A percentile compares a stretch with the other conserved stretches of the same genome.
Conservation (phyloP, 2,797 vertebrate genomes). For the Neomorphus geoffroyi region DNA sequence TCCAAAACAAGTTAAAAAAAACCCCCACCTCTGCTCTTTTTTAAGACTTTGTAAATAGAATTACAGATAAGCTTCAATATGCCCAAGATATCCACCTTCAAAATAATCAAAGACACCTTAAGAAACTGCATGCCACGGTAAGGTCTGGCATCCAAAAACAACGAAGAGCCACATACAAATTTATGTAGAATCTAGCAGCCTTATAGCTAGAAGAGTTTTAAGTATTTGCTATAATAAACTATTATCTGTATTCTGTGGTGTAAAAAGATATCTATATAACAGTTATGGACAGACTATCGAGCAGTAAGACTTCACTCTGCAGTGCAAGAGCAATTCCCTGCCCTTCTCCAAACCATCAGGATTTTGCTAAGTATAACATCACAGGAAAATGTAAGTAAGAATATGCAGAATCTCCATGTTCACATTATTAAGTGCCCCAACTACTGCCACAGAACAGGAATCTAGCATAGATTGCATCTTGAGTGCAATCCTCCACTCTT, state of each 20-base stretch:
- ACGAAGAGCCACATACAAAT: neutral
- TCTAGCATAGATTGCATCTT: neutral
- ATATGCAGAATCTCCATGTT: neutral
- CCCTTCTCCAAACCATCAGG: neutral
- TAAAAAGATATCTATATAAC: neutral
- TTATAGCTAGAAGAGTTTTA: neutral
- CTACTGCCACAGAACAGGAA: neutral
- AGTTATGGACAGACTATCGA: neutral
- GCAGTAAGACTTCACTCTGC: neutral
- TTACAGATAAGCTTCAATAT: neutral
- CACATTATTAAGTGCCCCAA: neutral
- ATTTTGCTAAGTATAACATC: neutral
- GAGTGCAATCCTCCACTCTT: neutral
- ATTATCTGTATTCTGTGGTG: too few relatives aligned
- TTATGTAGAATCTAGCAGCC: neutral
- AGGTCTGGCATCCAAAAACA: too few relatives aligned
- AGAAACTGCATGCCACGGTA: too few relatives aligned
- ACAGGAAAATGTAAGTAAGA: neutral
- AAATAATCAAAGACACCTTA: too few relatives aligned
- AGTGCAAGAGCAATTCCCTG: neutral
- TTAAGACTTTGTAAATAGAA: neutral
- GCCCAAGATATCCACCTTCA: too few relatives aligned
- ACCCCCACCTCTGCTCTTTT: neutral
- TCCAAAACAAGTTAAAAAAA: neutral
- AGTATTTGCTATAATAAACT: neutral